Evolutionary conservation across 2,888 invertebrate species (phyloP).

Genomic region (Dryadula phaetusa): DNA sequence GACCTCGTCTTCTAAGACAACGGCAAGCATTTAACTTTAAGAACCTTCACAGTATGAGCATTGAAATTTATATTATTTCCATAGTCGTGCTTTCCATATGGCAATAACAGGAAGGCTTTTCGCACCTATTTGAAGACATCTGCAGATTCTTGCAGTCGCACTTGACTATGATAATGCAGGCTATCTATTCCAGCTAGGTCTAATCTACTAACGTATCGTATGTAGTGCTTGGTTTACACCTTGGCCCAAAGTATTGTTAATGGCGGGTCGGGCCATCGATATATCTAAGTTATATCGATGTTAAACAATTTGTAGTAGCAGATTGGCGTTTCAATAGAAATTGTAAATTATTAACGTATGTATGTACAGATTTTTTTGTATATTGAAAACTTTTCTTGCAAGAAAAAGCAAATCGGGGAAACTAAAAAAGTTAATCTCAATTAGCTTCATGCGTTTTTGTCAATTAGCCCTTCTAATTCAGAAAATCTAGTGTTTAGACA

Average conservation of each 20-base stretch:
- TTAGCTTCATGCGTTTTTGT: no score
- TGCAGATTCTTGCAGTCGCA: slow-evolving; percentile 57
- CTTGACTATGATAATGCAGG: slow-evolving; percentile 66
- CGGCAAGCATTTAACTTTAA: slow-evolving; percentile 11
- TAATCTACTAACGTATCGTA: slow-evolving; percentile 64
- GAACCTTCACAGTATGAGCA: slow-evolving; percentile 6
- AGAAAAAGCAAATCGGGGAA: no score
- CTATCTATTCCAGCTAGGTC: slow-evolving; percentile 63
- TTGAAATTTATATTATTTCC: slow-evolving; percentile 25
- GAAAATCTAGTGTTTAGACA: no score
- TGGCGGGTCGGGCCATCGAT: slow-evolving; percentile 1
- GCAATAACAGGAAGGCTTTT: slow-evolving; percentile 25
- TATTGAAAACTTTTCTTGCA: no score
- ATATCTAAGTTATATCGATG: no score
- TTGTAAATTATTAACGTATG: no score
- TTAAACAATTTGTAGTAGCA: no score
- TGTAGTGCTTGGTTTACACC: slow-evolving; percentile 34
- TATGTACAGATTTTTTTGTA: no score
- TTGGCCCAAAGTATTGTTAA: slow-evolving; percentile 8
- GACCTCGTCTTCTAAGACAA: background rate
- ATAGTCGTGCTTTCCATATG: slow-evolving; percentile 24
- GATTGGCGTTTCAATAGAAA: background rate
- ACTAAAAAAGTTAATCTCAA: no score
- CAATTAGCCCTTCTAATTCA: no score
- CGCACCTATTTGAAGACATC: slow-evolving; percentile 45